Evolutionary conservation across 2,888 invertebrate genomes (phyloP).

Genomic region (Omphaloscelis lunosa): DNA sequence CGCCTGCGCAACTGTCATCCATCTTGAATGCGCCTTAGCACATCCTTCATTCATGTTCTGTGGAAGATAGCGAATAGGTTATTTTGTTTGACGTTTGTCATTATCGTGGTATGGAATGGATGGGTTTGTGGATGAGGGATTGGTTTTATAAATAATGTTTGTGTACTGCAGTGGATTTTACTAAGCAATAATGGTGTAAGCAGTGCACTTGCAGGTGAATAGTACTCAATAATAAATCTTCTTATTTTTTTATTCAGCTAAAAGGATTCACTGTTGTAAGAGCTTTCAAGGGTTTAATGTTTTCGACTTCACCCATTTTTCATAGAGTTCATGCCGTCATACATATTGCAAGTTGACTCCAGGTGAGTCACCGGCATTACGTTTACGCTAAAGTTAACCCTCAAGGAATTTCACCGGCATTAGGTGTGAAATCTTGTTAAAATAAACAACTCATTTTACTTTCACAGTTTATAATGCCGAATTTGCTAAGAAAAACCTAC

Average conservation of each 20-base stretch:
- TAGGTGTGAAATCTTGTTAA: too few relatives aligned
- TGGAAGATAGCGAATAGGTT: constrained; percentile 55
- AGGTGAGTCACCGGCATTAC: too few relatives aligned
- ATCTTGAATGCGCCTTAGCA: constrained; percentile 58
- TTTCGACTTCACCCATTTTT: too few relatives aligned
- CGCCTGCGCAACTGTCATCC: constrained; percentile 59
- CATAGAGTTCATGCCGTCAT: too few relatives aligned
- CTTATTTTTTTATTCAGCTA: not conserved
- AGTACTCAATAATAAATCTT: not conserved
- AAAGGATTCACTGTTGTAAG: too few relatives aligned
- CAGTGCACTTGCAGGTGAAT: not conserved
- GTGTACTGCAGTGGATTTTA: constrained; percentile 1
- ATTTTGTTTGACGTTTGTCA: constrained; percentile 56
- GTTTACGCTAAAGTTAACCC: too few relatives aligned
- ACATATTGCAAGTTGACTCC: too few relatives aligned
- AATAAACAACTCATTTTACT: too few relatives aligned
- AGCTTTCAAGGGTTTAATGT: not conserved
- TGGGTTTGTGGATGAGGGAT: constrained; percentile 33
- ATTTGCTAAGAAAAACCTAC: too few relatives aligned
- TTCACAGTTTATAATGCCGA: too few relatives aligned
- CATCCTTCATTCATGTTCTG: constrained; percentile 61
- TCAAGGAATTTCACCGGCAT: too few relatives aligned
- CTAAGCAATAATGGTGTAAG: not conserved
- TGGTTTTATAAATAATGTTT: constrained; percentile 13
- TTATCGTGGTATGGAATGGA: constrained; percentile 43